Evolutionary conservation across 92 coral and sea anemone species (phyloP), one percentile per base, ranked within the genome.

Genomic region (Desmophyllum pertusum): DNA sequence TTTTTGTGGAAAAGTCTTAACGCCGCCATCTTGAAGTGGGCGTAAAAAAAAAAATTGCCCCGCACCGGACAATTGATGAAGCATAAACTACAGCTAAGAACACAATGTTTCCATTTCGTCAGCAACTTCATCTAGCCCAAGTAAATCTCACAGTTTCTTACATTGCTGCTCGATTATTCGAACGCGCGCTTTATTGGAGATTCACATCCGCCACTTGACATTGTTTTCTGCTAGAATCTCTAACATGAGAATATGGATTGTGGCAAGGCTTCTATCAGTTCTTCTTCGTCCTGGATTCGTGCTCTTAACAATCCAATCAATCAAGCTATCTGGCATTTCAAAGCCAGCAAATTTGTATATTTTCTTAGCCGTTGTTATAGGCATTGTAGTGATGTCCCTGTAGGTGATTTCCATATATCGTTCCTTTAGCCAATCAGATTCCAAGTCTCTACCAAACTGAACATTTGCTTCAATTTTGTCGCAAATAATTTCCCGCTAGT

Each of bases 261-360:
- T n/a, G n/a, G 13, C 21, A 76, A 14, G 2, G 81, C 82, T 39
- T 63, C 11, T 31, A 9, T 6, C 10, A 84, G 21, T n/a, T 84
- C 64, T 3, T 43, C 52, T 45, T 84, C 19, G n/a, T 15, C 51
- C 72, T 5, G 87, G 87, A 37, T 76, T 84, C 39, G 87, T 84
- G 66, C 87, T 84, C 17, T 29, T 21, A 1, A 50, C 70, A 9
- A 84, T 84, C 87, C 87, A 84, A 52, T 76, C 87, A 23, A 75
- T 62, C 50, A 84, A 37, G 36, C 76, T 75, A 21, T 84, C 87
- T 2, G 82, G 82, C 82, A 84, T 75, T 62, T 84, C 65, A 29
- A 84, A 84, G 46, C 76, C 82, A 59, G 87, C 87, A 75, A 84
- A 84, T 57, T 75, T 66, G 66, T 84, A 84, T 3, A 84, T 55